phyloP scores from a whole-genome alignment of 2,113 vertebrate genomes.

The rat (Rattus norvegicus) region DNA sequence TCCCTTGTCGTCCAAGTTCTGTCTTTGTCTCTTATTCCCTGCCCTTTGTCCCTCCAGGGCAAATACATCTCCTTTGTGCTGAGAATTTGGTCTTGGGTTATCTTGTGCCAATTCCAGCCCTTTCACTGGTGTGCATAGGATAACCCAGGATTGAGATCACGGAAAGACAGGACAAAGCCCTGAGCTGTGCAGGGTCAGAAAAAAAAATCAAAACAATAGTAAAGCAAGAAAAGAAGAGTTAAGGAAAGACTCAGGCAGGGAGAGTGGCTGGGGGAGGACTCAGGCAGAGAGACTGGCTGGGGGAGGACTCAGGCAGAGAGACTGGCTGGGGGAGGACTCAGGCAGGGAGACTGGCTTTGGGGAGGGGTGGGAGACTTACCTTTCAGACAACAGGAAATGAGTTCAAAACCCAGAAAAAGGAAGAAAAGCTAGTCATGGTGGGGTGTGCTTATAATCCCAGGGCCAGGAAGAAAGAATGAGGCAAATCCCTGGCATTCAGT shows the following conservation, averaged over 20 bases:
- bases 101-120: not conserved
- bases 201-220: not conserved
- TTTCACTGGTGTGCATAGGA: not conserved
- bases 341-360: not conserved
- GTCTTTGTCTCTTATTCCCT: not conserved
- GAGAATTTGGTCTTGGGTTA: not conserved
- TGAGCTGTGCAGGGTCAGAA: not conserved
- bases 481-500: not conserved
- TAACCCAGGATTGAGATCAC: not conserved
- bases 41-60: not conserved
- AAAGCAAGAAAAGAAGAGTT: too few species aligned
- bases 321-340: not conserved
- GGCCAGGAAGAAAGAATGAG: not conserved
- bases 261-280: not conserved
- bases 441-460: not conserved
- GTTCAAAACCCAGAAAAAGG: not conserved
- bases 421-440: not conserved
- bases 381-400: not conserved
- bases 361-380: not conserved
- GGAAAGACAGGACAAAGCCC: not conserved
- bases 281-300: not conserved
- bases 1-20: not conserved
- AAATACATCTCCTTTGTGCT: not conserved
- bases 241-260: not conserved
- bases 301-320: not conserved